These are phyloP conservation scores for Melieria picta DNA, from an alignment of 2,888 invertebrate genomes.

Conservation along the genomic window DNA sequence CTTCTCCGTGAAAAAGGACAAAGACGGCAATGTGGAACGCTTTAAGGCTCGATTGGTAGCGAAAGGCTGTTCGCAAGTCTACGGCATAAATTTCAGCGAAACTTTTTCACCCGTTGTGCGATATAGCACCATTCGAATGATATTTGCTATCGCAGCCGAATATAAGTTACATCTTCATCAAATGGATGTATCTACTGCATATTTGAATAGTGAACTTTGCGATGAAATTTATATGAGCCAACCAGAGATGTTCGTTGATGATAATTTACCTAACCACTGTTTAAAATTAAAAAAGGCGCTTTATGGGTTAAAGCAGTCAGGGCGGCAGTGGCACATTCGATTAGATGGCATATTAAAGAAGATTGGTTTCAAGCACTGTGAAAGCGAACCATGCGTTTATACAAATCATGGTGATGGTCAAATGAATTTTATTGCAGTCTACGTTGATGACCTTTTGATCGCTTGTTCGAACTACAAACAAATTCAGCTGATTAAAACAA, in stretches of 20 bases:
- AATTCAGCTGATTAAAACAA: constrained; percentile 33
- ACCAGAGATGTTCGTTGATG: constrained; percentile 33
- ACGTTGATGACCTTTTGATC: constrained; percentile 40
- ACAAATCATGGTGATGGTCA: constrained; percentile 22
- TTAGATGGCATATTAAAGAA: constrained; percentile 34
- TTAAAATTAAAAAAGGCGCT: constrained; percentile 31
- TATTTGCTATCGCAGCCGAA: constrained; percentile 41
- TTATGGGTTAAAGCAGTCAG: constrained; percentile 31
- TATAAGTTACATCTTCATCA: constrained; percentile 39
- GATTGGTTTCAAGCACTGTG: constrained; percentile 40
- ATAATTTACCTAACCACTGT: constrained; percentile 16
- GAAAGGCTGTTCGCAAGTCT: constrained; percentile 40
- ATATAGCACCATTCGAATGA: constrained; percentile 42
- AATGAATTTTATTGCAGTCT: constrained; percentile 37
- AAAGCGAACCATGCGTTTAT: constrained; percentile 42
- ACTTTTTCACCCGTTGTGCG: constrained; percentile 41
- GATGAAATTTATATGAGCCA: constrained; percentile 41
- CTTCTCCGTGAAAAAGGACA: constrained; percentile 34
- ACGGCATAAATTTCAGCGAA: constrained; percentile 38
- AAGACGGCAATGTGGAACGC: constrained; percentile 27
- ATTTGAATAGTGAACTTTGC: constrained; percentile 36
- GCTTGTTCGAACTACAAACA: constrained; percentile 38
- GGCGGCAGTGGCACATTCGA: constrained; percentile 31
- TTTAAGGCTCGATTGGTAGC: constrained; percentile 38
- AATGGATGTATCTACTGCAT: constrained; percentile 42